Evolutionary conservation across 2,113 vertebrate genomes (phyloP), one percentile per base, ranked within the genome.

Genomic region (Proteles cristata): DNA sequence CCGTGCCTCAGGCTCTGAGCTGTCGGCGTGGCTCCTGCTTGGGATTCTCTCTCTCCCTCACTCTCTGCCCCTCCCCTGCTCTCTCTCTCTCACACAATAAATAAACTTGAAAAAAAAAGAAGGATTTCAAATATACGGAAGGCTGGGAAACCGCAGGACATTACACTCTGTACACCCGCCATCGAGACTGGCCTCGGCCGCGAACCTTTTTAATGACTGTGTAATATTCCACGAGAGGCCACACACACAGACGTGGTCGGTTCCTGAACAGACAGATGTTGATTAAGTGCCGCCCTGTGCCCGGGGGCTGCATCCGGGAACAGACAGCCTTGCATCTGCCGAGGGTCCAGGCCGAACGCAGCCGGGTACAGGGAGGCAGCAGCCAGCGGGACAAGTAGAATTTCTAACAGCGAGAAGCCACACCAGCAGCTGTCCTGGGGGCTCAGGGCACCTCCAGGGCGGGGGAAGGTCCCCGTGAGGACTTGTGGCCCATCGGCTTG

Each of bases 291-390:
- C 58, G 19, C 39, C 33, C 65, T 39, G 43, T 48, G 79, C 55
- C 14, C 48, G 4, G 53, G 39, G 28, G 21, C 77, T 66, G 1
- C 0, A 1, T 26, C 91, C 1, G 28, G 19, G 55, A 68, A 14
- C 16, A 15, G 26, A 2, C 16, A 15, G 71, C 39, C 39, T 26
- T 33, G 45, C 1, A 4, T 39, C 69, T 50, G 17, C 39, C 1
- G 5, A 7, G 88, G 45, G 31, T 17, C 71, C 15, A 14, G 43
- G 15, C 8, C 3, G 71, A 11, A 4, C 0, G 1, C 50, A 23
- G 5, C 16, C 16, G 25, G 19, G 3, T 15, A 31, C 16, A 11
- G 33, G 11, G 12, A 14, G 4, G 14, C 63, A 4, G 1, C 0
- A 25, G 6, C 39, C 73, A 21, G 26, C 0, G 26, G 76, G 61